Conservation (phyloP, 2,888 invertebrate genomes). For the Chironomus riparius region DNA sequence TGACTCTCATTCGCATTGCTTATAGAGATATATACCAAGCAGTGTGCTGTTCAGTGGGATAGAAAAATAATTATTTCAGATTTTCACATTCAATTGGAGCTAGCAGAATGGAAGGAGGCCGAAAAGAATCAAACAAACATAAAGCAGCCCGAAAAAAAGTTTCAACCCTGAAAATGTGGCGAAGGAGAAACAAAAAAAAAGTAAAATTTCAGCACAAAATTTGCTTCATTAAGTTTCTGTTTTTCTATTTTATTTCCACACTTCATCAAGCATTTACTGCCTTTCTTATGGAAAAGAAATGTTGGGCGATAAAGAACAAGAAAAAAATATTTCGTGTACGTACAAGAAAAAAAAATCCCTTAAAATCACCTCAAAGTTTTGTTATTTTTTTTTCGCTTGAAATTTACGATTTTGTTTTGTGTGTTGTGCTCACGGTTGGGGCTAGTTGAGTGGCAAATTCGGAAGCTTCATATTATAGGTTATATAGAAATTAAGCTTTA, state of each 20-base stretch:
- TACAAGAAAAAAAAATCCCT: background rate
- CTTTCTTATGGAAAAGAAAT: background rate
- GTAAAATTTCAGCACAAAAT: slow-evolving; percentile 18
- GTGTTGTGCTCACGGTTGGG: no score
- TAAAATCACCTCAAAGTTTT: slow-evolving; percentile 14
- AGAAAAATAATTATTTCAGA: slow-evolving; percentile 24
- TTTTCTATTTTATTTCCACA: slow-evolving; percentile 23
- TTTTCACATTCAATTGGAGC: slow-evolving; percentile 25
- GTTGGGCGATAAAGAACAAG: background rate
- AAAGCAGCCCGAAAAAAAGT: background rate
- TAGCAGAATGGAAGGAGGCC: background rate
- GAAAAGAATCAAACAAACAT: background rate
- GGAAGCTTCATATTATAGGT: no score
- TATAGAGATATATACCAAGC: background rate
- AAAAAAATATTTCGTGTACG: background rate
- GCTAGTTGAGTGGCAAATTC: no score
- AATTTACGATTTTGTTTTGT: no score
- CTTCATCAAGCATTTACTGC: slow-evolving; percentile 20
- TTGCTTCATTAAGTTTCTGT: slow-evolving; percentile 23
- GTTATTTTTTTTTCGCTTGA: background rate
- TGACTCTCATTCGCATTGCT: background rate
- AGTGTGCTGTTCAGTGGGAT: background rate
- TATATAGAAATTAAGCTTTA: no score
- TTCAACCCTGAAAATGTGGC: slow-evolving; percentile 1
- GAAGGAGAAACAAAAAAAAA: slow-evolving; percentile 7